phyloP scores from a whole-genome alignment of 1,140 invertebrate species.

The Cydia pomonella region DNA sequence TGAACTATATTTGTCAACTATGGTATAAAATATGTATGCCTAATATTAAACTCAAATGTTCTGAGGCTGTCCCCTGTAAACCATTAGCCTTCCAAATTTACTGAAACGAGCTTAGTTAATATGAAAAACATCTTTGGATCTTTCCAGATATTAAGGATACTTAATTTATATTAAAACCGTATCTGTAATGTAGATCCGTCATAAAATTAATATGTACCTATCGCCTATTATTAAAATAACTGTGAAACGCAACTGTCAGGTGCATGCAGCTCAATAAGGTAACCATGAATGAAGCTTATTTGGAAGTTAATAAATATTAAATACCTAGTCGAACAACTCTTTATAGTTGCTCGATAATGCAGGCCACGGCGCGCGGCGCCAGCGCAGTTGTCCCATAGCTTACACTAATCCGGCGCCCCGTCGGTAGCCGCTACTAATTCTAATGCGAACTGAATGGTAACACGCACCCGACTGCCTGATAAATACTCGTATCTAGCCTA shows the following conservation, averaged over 20 bases:
- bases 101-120: no score
- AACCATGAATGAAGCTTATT: background rate
- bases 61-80: no score
- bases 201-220: no score
- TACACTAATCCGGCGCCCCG: conserved; percentile 6
- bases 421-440: conserved; percentile 2
- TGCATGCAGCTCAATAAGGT: background rate
- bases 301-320: background rate
- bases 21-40: no score
- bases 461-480: background rate
- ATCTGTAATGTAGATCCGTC: no score
- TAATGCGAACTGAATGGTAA: conserved; percentile 14
- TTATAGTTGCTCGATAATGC: background rate
- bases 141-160: no score
- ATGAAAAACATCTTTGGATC: no score
- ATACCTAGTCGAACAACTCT: conserved; percentile 3
- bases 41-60: no score
- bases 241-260: background rate
- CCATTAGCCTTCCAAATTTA: no score
- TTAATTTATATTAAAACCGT: no score
- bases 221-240: no score
- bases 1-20: no score
- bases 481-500: background rate
- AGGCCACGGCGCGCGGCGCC: background rate
- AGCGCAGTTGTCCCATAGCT: background rate